Evolutionary conservation across 2,888 invertebrate genomes (phyloP).

Genomic region (Spilarctia lutea): DNA sequence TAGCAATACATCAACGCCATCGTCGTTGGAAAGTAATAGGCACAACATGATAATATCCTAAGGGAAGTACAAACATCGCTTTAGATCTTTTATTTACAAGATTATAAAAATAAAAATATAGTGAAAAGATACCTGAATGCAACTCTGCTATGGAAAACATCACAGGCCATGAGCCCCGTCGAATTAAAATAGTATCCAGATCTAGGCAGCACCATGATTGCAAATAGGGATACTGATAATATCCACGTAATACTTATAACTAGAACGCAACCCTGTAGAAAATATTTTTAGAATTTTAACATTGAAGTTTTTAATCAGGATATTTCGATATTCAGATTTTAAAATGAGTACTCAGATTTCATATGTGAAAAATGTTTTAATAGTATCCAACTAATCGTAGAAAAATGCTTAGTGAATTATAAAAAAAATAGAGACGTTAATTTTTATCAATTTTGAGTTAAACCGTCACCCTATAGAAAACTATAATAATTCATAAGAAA

Average conservation of each 20-base stretch:
- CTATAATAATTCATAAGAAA: neutral
- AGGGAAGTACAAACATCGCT: neutral
- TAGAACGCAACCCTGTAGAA: slow-evolving; percentile 92
- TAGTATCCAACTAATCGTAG: neutral
- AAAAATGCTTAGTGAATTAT: slow-evolving; percentile 30
- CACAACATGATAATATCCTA: slow-evolving; percentile 94
- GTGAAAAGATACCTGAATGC: slow-evolving; percentile 83
- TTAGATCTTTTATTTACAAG: neutral
- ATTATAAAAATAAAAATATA: neutral
- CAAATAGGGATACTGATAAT: slow-evolving; percentile 93
- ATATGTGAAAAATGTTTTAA: neutral
- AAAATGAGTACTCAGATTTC: neutral
- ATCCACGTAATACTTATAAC: slow-evolving; percentile 95
- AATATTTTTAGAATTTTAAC: slow-evolving; percentile 9
- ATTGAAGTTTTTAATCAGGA: neutral
- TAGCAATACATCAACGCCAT: slow-evolving; percentile 97
- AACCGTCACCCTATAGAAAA: neutral
- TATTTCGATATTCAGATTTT: neutral
- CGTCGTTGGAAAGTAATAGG: slow-evolving; percentile 96
- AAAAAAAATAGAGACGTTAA: slow-evolving; percentile 35
- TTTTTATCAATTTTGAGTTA: slow-evolving; percentile 43
- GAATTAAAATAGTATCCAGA: slow-evolving; percentile 96
- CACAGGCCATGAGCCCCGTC: slow-evolving; percentile 94
- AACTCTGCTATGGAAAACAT: slow-evolving; percentile 93
- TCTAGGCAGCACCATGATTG: slow-evolving; percentile 92